Percentiles rank a stretch among this genome's conserved stretches.
phyloP scores from a whole-genome alignment of 92 coral and sea anemone genomes.

The Epizoanthus rinbou region DNA sequence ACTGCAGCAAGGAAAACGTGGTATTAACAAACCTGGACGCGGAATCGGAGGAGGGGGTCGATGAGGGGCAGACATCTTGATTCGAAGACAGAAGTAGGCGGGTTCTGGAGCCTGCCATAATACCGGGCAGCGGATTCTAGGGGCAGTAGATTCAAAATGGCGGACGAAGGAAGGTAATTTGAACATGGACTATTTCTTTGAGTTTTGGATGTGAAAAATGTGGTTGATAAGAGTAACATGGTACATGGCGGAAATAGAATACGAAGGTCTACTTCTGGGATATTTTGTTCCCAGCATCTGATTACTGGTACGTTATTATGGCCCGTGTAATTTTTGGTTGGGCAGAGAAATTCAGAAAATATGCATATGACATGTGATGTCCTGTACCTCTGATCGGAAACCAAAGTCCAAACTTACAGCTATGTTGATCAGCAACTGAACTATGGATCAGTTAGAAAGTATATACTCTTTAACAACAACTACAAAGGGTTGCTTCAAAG shows the following conservation, averaged over 20 bases:
- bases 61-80: constrained; percentile 78
- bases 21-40: constrained; percentile 74
- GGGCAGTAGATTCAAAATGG: constrained; percentile 48
- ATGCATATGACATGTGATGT: too few relatives aligned
- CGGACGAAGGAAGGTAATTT: not conserved
- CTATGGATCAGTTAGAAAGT: constrained; percentile 47
- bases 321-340: too few relatives aligned
- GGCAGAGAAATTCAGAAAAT: too few relatives aligned
- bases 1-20: not conserved
- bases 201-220: not conserved
- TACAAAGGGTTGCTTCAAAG: constrained; percentile 47
- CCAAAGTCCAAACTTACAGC: too few relatives aligned
- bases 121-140: constrained; percentile 21
- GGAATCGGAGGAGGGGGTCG: constrained; percentile 99
- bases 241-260: too few relatives aligned
- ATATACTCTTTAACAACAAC: constrained; percentile 46
- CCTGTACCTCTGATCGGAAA: too few relatives aligned
- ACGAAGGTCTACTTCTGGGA: too few relatives aligned
- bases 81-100: constrained; percentile 26
- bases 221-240: not conserved
- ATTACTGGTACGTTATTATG: not conserved
- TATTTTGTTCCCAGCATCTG: too few relatives aligned
- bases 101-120: constrained; percentile 25
- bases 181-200: too few relatives aligned
- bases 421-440: not conserved